These are phyloP conservation scores for Leptoteleia sp. DNA, from an alignment of 1,140 invertebrate genomes.

Conservation along the genomic window DNA sequence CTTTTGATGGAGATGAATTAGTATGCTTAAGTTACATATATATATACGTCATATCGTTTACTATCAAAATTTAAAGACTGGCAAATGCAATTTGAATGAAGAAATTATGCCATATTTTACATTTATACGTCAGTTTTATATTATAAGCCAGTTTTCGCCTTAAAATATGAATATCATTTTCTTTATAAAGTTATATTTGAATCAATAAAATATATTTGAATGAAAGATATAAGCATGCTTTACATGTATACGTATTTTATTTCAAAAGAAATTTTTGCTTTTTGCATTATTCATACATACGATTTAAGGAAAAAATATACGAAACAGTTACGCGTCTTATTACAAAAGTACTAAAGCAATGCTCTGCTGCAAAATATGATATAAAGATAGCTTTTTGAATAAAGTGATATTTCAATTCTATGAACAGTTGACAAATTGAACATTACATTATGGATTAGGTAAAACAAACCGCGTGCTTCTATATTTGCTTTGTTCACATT, in stretches of 20 bases:
- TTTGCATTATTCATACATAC: slow-evolving; percentile 28
- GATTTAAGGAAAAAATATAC: slow-evolving; percentile 17
- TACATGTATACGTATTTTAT: slow-evolving; percentile 48
- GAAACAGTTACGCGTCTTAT: slow-evolving; percentile 12
- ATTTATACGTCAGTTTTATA: slow-evolving; percentile 29
- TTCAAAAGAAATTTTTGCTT: slow-evolving; percentile 26
- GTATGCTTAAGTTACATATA: not conserved
- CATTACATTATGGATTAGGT: not conserved
- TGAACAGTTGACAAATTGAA: not conserved
- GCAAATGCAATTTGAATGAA: slow-evolving; percentile 23
- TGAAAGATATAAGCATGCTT: slow-evolving; percentile 46
- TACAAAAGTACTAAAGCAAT: slow-evolving; percentile 6
- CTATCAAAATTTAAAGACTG: slow-evolving; percentile 15
- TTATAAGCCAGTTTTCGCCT: slow-evolving; percentile 43
- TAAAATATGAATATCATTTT: slow-evolving; percentile 39
- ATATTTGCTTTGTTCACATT: no score
- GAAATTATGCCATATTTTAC: slow-evolving; percentile 35
- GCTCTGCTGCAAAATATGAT: slow-evolving; percentile 4
- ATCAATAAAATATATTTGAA: slow-evolving; percentile 46
- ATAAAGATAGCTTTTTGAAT: slow-evolving; percentile 8
- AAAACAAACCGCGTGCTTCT: no score
- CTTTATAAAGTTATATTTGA: slow-evolving; percentile 43
- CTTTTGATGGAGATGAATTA: not conserved
- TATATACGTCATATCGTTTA: not conserved
- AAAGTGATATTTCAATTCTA: slow-evolving; percentile 7